These are phyloP conservation scores for Drosophila kanapiae DNA, from an alignment of 1,140 invertebrate genomes.

Conservation along the genomic window DNA sequence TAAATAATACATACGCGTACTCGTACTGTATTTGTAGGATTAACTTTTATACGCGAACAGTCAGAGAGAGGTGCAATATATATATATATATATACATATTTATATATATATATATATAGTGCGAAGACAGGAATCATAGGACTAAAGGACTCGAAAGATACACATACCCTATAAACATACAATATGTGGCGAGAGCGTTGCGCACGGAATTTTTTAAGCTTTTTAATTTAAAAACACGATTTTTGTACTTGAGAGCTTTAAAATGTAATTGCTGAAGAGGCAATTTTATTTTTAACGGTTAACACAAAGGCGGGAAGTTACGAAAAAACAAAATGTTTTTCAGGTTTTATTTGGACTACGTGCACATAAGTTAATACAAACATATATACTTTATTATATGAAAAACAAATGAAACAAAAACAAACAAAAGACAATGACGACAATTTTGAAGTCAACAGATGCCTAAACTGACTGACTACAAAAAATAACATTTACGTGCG, in stretches of 20 bases:
- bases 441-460: conserved; percentile 80
- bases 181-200: conserved; percentile 23
- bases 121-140: conserved; percentile 19
- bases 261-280: conserved; percentile 49
- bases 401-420: conserved; percentile 27
- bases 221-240: conserved; percentile 70
- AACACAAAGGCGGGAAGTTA: conserved; percentile 23
- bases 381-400: conserved; percentile 53
- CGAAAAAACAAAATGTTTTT: conserved; percentile 44
- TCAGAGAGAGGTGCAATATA: conserved; percentile 35
- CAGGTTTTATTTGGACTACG: conserved; percentile 51
- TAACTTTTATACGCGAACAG: conserved; percentile 63
- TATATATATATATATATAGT: conserved; percentile 6
- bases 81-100: conserved; percentile 20
- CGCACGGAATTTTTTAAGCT: conserved; percentile 68
- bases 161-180: conserved; percentile 21
- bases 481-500: conserved; percentile 48
- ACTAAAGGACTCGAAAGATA: conserved; percentile 32
- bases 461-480: conserved; percentile 79
- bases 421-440: conserved; percentile 78
- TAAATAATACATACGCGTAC: conserved; percentile 28
- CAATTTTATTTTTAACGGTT: conserved; percentile 50
- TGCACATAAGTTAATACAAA: conserved; percentile 38
- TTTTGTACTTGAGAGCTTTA: conserved; percentile 83
- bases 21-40: conserved; percentile 48